phyloP scores from a whole-genome alignment of 2,113 vertebrate species.

The Crotalus viridis region DNA sequence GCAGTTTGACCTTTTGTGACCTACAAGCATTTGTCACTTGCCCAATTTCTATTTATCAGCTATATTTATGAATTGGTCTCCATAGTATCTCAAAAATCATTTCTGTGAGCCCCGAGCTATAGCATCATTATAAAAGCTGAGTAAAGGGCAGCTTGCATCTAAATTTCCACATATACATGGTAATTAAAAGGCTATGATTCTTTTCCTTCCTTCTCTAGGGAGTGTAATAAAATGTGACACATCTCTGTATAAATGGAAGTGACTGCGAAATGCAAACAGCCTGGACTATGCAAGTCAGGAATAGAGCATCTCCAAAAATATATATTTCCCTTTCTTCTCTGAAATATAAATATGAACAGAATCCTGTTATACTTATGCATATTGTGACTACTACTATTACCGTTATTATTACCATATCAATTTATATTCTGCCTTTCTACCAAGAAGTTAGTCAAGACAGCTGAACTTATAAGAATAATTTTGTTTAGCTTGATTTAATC shows the following conservation, averaged over 20 bases:
- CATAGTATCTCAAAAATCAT: not conserved
- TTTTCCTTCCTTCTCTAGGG: not conserved
- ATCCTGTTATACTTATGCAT: not conserved
- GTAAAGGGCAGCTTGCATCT: not conserved
- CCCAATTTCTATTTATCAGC: not conserved
- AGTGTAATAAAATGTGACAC: conserved; percentile 11
- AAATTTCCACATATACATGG: not conserved
- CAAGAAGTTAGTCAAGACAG: not conserved
- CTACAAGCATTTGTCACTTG: not conserved
- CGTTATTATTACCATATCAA: not conserved
- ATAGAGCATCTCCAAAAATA: not conserved
- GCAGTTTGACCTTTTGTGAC: not conserved
- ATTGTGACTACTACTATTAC: not conserved
- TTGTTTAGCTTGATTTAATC: not conserved
- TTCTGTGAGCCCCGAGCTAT: not conserved
- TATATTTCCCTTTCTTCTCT: not conserved
- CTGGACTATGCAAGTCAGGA: not conserved
- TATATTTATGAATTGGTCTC: not conserved
- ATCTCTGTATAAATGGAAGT: not conserved
- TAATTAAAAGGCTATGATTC: not conserved
- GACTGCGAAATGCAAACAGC: not conserved
- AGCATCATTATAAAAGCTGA: not conserved
- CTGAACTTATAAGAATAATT: not conserved
- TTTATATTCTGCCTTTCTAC: not conserved
- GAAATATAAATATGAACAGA: not conserved